phyloP scores from a whole-genome alignment of 2,888 invertebrate species.

The Willowsia nigromaculata region DNA sequence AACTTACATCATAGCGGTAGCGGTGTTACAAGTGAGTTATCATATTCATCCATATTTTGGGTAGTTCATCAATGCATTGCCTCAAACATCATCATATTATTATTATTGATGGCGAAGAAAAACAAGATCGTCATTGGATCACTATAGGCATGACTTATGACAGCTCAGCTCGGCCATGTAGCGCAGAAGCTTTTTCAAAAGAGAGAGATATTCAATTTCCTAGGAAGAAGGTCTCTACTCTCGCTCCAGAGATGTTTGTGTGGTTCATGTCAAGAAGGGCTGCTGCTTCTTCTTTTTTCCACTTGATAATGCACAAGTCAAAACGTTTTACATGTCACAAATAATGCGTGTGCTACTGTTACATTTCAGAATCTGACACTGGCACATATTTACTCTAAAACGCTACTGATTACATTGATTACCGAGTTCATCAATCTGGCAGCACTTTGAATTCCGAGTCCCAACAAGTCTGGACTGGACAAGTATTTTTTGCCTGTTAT shows the following conservation, averaged over 20 bases:
- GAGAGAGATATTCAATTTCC: conserved; percentile 40
- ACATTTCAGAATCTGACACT: background rate
- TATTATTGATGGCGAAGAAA: background rate
- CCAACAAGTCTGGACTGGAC: conserved; percentile 60
- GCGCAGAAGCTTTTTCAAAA: background rate
- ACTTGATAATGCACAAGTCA: conserved; percentile 17
- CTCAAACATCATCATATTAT: background rate
- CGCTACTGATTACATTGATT: background rate
- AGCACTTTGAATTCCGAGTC: background rate
- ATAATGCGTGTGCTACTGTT: background rate
- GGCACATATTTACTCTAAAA: background rate
- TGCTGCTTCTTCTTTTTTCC: background rate
- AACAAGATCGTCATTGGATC: background rate
- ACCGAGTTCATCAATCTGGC: background rate
- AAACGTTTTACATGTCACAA: conserved; percentile 32
- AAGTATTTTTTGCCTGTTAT: conserved; percentile 28
- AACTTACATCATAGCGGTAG: conserved; percentile 23
- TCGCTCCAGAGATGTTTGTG: background rate
- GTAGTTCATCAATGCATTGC: background rate
- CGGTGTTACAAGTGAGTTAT: background rate
- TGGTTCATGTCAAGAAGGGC: background rate
- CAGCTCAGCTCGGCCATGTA: background rate
- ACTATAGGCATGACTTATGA: conserved; percentile 13
- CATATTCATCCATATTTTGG: background rate
- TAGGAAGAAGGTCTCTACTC: background rate